These are phyloP conservation scores for Clarias macrocephalus DNA, from an alignment of 2,113 vertebrate genomes.

Conservation along the genomic window DNA sequence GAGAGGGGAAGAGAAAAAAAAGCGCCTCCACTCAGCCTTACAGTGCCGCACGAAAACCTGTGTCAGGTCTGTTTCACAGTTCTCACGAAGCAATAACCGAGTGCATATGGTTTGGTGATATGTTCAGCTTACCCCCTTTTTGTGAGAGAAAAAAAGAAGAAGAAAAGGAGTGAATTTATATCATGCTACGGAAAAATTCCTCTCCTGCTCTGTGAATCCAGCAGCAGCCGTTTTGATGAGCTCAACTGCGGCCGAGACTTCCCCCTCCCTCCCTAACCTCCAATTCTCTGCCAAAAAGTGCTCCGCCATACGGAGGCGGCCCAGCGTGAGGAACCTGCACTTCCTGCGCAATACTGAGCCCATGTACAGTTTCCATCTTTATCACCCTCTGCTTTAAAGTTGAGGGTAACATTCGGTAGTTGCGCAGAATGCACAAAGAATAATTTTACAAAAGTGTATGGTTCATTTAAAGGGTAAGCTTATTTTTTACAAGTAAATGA, in stretches of 20 bases:
- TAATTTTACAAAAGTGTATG: neutral
- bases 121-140: slow-evolving; percentile 56
- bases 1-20: neutral
- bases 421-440: slow-evolving; percentile 57
- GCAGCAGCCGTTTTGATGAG: slow-evolving; percentile 57
- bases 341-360: slow-evolving; percentile 75
- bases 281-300: slow-evolving; percentile 56
- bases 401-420: slow-evolving; percentile 49
- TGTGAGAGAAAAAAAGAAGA: neutral
- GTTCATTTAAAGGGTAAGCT: neutral
- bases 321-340: slow-evolving; percentile 46
- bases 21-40: slow-evolving; percentile 18
- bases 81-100: slow-evolving; percentile 22
- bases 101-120: slow-evolving; percentile 15
- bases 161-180: slow-evolving; percentile 17
- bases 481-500: neutral
- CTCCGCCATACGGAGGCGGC: neutral
- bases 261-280: slow-evolving; percentile 48
- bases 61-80: slow-evolving; percentile 8
- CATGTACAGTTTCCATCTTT: slow-evolving; percentile 50
- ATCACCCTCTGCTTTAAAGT: slow-evolving; percentile 33
- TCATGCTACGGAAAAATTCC: slow-evolving; percentile 45
- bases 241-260: slow-evolving; percentile 59
- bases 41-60: slow-evolving; percentile 21
- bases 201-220: slow-evolving; percentile 51